Percentiles rank a stretch among this genome's conserved stretches.
Conservation (phyloP, 2,888 invertebrate genomes). For the Notodonta ziczac region DNA sequence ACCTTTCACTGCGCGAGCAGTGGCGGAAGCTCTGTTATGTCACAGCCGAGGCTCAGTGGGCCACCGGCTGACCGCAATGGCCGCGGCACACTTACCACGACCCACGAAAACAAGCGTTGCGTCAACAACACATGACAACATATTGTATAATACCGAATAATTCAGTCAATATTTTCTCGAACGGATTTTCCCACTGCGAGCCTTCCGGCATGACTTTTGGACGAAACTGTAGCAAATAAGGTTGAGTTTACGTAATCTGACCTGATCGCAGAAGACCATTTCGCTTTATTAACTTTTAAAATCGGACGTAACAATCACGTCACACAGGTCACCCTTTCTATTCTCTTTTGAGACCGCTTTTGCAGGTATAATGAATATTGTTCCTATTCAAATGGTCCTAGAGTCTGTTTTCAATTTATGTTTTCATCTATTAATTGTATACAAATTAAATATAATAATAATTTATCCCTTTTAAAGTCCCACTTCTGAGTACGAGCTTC, state of each 20-base stretch:
- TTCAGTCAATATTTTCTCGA: constrained; percentile 30
- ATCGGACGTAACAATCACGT: too few relatives aligned
- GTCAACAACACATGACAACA: constrained; percentile 74
- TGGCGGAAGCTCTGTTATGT: constrained; percentile 81
- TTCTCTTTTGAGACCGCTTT: too few relatives aligned
- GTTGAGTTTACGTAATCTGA: constrained; percentile 28
- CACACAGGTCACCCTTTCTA: neutral
- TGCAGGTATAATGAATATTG: too few relatives aligned
- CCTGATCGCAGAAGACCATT: constrained; percentile 20
- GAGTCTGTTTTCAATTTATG: too few relatives aligned
- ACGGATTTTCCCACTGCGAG: constrained; percentile 32
- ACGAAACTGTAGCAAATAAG: constrained; percentile 37
- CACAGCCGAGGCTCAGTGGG: constrained; percentile 68
- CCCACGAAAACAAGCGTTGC: constrained; percentile 79
- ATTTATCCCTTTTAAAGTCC: too few relatives aligned
- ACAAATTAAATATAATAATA: too few relatives aligned
- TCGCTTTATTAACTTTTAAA: neutral
- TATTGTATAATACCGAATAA: constrained; percentile 61
- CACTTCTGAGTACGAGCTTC: too few relatives aligned
- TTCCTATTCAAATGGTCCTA: too few relatives aligned
- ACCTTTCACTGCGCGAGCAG: constrained; percentile 64
- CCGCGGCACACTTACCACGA: constrained; percentile 79
- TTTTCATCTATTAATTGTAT: too few relatives aligned
- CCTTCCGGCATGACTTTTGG: constrained; percentile 31
- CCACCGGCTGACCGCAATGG: constrained; percentile 79